Base-by-base conservation (phyloP, 2,888 invertebrate genomes). In the Gymnoscelis rufifasciata region DNA sequence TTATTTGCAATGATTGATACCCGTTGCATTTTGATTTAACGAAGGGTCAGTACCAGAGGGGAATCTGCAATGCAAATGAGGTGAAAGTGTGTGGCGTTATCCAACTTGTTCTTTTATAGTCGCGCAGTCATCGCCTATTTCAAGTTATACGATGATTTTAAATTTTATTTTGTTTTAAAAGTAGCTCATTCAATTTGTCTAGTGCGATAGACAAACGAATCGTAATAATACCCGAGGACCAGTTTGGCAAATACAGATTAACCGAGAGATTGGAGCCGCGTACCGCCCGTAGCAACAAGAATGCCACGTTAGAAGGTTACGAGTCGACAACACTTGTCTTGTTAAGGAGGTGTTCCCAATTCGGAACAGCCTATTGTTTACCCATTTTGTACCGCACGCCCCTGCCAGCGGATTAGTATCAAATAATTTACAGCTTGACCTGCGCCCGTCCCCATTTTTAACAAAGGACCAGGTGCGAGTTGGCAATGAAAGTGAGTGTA, bases 11-110 rank as follows among this genome's bases (percentile, higher is more conserved):
- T 19, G 19, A 19, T 19, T 19, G 19, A 19, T 51, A 12, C 52
- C 54, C 54, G 52, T 53, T 56, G 64, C 59, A 49, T 50, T 56
- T 50, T 48, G 47, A 41, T 36, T 39, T 46, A 56, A 29, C 43
- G 38, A 40, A 52, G 47, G 58, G 53, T 51, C 53, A 43, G 33
- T 38, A 36, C 35, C 39, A 24, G 29, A 39, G 42, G 26, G 45
- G 33, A 36, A 42, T 31, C 12, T 15, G 26, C 36, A 33, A 35
- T 46, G 36, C 41, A 42, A 38, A 38, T 31, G 30, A 35, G 15
- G 47, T 43, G 49, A 50, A 57, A 57, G 57, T 57, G 46, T 31
- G 39, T 24, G 24, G 30, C 33, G 33, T 10, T 33, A 14, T 35
- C 11, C n/a, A 37, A 26, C 26, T 37, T 37, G 37, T 37, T 37